Conservation (phyloP, 2,888 invertebrate genomes). For the Luffia ferchaultella region DNA sequence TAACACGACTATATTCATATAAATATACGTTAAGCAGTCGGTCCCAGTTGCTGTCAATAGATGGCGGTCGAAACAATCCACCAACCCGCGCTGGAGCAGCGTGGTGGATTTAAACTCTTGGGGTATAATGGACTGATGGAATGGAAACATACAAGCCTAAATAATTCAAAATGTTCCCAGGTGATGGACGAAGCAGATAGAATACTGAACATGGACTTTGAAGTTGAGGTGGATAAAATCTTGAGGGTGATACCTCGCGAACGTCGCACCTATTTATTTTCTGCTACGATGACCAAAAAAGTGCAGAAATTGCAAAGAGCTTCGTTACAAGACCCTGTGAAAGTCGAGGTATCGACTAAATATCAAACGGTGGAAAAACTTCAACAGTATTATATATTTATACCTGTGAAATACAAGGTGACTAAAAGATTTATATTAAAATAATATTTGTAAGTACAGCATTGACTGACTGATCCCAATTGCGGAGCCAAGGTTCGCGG, state of each 20-base stretch:
- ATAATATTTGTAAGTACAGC: too few species aligned
- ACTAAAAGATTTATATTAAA: constrained; percentile 6
- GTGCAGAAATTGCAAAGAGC: constrained; percentile 96
- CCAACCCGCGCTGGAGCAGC: too few species aligned
- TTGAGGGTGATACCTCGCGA: constrained; percentile 89
- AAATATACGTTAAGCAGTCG: too few species aligned
- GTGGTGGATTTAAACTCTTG: too few species aligned
- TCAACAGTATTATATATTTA: constrained; percentile 93
- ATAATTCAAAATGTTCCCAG: too few species aligned
- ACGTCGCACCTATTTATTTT: constrained; percentile 91
- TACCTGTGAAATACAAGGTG: constrained; percentile 95
- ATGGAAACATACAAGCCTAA: too few species aligned
- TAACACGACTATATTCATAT: too few species aligned
- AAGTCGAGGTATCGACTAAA: constrained; percentile 95
- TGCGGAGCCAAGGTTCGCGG: too few species aligned
- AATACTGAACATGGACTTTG: constrained; percentile 99
- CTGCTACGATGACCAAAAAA: constrained; percentile 99
- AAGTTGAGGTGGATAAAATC: constrained; percentile 96
- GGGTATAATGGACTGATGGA: too few species aligned
- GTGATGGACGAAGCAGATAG: constrained; percentile 99
- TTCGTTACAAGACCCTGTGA: constrained; percentile 92
- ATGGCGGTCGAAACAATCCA: too few species aligned
- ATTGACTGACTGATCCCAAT: too few species aligned
- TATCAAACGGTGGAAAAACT: constrained; percentile 98
- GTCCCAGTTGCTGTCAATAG: too few species aligned